Evolutionary conservation across 2,888 invertebrate species (phyloP).

Genomic region (Lycocerus yunnanus): DNA sequence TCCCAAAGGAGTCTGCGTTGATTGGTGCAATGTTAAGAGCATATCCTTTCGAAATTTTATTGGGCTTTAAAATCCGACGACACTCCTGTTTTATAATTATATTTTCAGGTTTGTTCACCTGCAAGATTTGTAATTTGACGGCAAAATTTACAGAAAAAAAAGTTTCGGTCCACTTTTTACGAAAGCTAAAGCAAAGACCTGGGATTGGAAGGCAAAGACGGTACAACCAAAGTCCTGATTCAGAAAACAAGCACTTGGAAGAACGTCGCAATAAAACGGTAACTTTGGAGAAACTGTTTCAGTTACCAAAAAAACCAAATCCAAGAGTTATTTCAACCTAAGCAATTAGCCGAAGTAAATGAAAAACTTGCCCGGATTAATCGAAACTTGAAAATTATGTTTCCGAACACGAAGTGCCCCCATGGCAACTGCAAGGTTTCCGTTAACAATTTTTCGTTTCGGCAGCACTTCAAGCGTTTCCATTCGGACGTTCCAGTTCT

Average conservation of each 20-base stretch:
- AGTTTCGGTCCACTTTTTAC: conserved; percentile 42
- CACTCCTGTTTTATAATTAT: too few relatives aligned
- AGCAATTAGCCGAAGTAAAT: background rate
- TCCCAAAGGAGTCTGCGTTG: background rate
- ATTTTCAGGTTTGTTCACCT: background rate
- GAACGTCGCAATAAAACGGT: conserved; percentile 26
- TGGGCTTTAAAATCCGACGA: too few relatives aligned
- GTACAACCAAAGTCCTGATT: conserved; percentile 27
- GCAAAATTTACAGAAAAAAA: conserved; percentile 31
- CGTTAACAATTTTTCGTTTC: conserved; percentile 47
- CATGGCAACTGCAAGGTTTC: conserved; percentile 49
- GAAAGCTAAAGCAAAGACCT: conserved; percentile 45
- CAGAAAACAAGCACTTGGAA: background rate
- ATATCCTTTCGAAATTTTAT: too few relatives aligned
- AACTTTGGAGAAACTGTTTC: conserved; percentile 46
- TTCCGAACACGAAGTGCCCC: conserved; percentile 45
- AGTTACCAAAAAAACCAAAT: conserved; percentile 38
- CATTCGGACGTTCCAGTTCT: conserved; percentile 46
- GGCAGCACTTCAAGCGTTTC: conserved; percentile 50
- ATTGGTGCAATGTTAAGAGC: too few relatives aligned
- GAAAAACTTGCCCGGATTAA: background rate
- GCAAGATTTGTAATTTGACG: background rate
- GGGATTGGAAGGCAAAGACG: conserved; percentile 48
- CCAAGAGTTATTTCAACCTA: conserved; percentile 35
- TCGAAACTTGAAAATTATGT: background rate